A percentile compares a stretch with the other conserved stretches of the same genome.
Conservation (phyloP, 2,113 vertebrate genomes). For the Xerus inauris region DNA sequence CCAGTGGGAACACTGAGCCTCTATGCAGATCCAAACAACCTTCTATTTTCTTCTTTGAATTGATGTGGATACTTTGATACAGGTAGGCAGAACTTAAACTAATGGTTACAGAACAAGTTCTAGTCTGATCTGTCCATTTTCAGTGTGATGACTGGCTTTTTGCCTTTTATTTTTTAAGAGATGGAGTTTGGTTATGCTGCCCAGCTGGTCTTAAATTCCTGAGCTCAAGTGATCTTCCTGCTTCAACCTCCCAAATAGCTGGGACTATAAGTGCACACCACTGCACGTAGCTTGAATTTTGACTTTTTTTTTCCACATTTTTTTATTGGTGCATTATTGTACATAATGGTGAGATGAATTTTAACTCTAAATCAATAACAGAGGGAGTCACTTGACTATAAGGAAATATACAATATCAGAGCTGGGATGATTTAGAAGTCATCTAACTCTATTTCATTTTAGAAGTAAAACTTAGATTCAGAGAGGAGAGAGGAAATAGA, state of each 20-base stretch:
- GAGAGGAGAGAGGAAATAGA: conserved; percentile 27
- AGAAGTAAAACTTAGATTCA: conserved; percentile 37
- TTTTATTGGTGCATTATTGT: no score
- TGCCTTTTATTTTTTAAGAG: background rate
- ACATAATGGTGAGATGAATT: no score
- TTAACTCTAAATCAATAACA: background rate
- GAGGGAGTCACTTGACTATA: background rate
- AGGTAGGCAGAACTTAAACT: background rate
- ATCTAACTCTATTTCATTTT: conserved; percentile 1
- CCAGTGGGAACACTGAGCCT: background rate
- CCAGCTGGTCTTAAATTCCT: background rate
- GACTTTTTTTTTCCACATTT: background rate
- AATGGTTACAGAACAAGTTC: background rate
- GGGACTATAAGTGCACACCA: background rate
- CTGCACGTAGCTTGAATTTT: background rate
- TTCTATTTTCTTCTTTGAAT: background rate
- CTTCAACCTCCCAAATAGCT: background rate
- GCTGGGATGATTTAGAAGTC: background rate
- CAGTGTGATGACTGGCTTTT: background rate
- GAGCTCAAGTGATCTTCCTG: background rate
- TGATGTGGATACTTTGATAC: background rate
- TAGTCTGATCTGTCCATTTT: background rate
- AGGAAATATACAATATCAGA: background rate
- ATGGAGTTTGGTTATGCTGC: background rate
- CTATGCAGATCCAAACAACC: background rate